Conservation (phyloP, 2,888 invertebrate species). For the Nemotelus nigrinus region DNA sequence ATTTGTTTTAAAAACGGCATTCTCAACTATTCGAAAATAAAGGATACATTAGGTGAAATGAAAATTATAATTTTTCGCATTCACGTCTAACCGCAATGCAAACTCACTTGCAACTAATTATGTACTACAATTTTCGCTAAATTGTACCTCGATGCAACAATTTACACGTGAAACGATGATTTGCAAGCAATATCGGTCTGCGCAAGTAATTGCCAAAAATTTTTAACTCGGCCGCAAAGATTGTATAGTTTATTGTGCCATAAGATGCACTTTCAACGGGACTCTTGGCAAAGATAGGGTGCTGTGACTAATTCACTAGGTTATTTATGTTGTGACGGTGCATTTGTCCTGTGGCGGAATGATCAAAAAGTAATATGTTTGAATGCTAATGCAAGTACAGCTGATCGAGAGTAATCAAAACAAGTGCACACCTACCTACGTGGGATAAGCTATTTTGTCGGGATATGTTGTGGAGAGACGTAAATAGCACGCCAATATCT, state of each 20-base stretch:
- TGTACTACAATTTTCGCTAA: conserved; percentile 17
- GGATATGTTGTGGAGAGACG: too few species aligned
- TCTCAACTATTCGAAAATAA: not conserved
- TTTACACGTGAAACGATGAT: not conserved
- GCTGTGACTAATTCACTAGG: too few species aligned
- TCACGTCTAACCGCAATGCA: conserved; percentile 2
- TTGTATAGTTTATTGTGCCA: too few species aligned
- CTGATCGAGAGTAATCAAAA: too few species aligned
- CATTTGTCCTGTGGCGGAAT: too few species aligned
- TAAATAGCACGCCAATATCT: too few species aligned
- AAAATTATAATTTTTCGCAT: not conserved
- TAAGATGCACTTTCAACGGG: conserved; percentile 13
- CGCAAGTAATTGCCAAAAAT: conserved; percentile 33
- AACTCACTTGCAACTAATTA: not conserved
- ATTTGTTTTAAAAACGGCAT: not conserved
- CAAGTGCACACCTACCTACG: too few species aligned
- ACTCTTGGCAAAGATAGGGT: not conserved
- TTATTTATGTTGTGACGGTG: too few species aligned
- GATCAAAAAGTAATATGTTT: too few species aligned
- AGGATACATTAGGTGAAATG: too few species aligned
- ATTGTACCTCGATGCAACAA: conserved; percentile 9
- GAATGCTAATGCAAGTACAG: too few species aligned
- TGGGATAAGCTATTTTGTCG: too few species aligned
- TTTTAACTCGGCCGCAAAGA: not conserved
- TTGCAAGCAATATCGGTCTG: not conserved